Evolutionary conservation across 2,113 vertebrate genomes (phyloP).

Genomic region (Percina caprodes): DNA sequence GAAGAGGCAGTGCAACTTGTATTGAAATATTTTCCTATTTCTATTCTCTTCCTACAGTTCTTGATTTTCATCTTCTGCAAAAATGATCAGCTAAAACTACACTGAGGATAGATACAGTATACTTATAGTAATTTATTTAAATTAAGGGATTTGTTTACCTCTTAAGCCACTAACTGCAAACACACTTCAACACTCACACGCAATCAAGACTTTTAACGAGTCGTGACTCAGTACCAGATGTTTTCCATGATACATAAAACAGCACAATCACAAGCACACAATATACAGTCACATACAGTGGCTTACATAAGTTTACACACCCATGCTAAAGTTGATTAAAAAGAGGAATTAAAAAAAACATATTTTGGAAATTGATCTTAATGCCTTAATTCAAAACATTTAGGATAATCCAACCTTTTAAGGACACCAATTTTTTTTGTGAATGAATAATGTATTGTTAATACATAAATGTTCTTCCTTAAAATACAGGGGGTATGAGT

Average conservation of each 20-base stretch:
- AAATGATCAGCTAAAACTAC: not conserved
- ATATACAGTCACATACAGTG: not conserved
- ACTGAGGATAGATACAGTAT: not conserved
- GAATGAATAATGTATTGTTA: too few relatives aligned
- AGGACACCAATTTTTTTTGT: too few relatives aligned
- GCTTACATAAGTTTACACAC: too few relatives aligned
- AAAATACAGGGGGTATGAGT: too few relatives aligned
- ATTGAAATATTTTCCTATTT: not conserved
- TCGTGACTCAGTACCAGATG: not conserved
- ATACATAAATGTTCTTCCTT: too few relatives aligned
- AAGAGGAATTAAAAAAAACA: too few relatives aligned
- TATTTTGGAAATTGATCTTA: too few relatives aligned
- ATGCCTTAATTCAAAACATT: too few relatives aligned
- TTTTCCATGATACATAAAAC: conserved; percentile 1
- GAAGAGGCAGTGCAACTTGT: not conserved
- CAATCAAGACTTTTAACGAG: not conserved
- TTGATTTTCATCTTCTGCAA: not conserved
- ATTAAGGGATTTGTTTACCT: not conserved
- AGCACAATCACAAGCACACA: not conserved
- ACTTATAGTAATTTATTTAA: not conserved
- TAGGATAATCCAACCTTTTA: too few relatives aligned
- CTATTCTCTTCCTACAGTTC: not conserved
- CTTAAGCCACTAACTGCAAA: not conserved
- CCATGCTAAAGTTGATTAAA: too few relatives aligned
- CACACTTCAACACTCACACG: not conserved